Evolutionary conservation across 1,140 invertebrate species (phyloP).

Genomic region (Pachypsylla venusta): DNA sequence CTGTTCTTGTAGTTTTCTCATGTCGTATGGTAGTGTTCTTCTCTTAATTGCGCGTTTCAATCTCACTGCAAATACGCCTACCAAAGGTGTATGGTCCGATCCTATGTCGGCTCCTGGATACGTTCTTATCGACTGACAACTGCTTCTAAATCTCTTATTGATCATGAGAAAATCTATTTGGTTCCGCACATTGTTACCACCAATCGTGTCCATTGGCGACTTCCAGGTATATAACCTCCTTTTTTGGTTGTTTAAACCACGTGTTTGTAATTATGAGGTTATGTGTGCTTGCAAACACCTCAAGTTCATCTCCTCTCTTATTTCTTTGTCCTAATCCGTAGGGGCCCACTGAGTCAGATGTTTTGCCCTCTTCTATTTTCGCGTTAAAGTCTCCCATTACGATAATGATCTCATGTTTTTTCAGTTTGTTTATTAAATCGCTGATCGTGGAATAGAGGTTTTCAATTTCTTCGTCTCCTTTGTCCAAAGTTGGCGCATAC

Average conservation of each 20-base stretch:
- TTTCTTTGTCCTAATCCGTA: conserved; percentile 25
- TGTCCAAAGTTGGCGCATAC: conserved; percentile 26
- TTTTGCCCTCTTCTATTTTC: conserved; percentile 21
- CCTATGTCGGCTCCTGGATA: conserved; percentile 19
- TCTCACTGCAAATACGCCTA: conserved; percentile 16
- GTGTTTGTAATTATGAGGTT: conserved; percentile 26
- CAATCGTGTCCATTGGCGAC: conserved; percentile 23
- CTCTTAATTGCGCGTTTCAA: conserved; percentile 8
- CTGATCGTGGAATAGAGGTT: conserved; percentile 21
- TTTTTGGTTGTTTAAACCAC: conserved; percentile 24
- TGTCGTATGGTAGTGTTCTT: neutral
- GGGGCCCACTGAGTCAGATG: conserved; percentile 12
- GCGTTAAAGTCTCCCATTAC: conserved; percentile 25
- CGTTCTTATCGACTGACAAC: conserved; percentile 23
- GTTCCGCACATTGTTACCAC: conserved; percentile 25
- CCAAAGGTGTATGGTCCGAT: conserved; percentile 27
- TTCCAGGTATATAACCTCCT: conserved; percentile 28
- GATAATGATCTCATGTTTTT: conserved; percentile 20
- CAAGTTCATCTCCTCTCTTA: conserved; percentile 24
- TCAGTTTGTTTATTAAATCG: conserved; percentile 14
- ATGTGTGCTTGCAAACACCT: conserved; percentile 26
- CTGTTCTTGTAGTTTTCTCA: neutral
- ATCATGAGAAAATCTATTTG: conserved; percentile 29
- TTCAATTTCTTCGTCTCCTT: conserved; percentile 21
- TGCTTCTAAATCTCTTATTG: conserved; percentile 25